phyloP scores from a whole-genome alignment of 1,140 invertebrate species.

The Drosophila navojoa region DNA sequence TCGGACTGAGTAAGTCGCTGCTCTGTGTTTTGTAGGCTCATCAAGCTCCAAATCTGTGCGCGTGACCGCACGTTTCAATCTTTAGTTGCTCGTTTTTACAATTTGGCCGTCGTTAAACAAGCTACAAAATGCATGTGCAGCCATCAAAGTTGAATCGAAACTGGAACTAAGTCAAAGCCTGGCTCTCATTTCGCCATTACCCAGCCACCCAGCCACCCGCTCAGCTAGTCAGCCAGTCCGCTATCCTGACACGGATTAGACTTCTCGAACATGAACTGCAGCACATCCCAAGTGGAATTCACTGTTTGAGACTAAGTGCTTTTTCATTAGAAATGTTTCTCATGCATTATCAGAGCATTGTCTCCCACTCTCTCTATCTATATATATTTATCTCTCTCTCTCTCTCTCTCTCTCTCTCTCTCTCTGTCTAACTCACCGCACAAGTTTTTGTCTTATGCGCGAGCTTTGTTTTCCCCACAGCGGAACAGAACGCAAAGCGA shows the following conservation, averaged over 20 bases:
- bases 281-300: conserved; percentile 56
- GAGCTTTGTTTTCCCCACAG: conserved; percentile 33
- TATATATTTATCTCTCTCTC: too few species aligned
- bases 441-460: conserved; percentile 35
- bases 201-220: neutral
- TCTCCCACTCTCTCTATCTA: neutral
- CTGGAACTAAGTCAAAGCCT: neutral
- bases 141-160: conserved; percentile 41
- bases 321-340: conserved; percentile 67
- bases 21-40: conserved; percentile 37
- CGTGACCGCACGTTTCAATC: conserved; percentile 52
- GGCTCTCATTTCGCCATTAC: conserved; percentile 48
- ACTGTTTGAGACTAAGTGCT: conserved; percentile 69
- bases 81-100: conserved; percentile 48
- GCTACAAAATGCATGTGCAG: conserved; percentile 71
- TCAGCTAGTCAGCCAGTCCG: too few species aligned
- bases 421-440: conserved; percentile 2
- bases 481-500: conserved; percentile 39
- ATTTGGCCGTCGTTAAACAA: conserved; percentile 61
- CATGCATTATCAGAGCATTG: conserved; percentile 24
- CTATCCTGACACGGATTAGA: conserved; percentile 7
- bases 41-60: conserved; percentile 59
- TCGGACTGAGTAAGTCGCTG: conserved; percentile 5
- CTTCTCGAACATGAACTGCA: conserved; percentile 32
- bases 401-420: neutral